Base-by-base conservation (phyloP, 2,797 vertebrate genomes). In the Enteromius trimaculatus region DNA sequence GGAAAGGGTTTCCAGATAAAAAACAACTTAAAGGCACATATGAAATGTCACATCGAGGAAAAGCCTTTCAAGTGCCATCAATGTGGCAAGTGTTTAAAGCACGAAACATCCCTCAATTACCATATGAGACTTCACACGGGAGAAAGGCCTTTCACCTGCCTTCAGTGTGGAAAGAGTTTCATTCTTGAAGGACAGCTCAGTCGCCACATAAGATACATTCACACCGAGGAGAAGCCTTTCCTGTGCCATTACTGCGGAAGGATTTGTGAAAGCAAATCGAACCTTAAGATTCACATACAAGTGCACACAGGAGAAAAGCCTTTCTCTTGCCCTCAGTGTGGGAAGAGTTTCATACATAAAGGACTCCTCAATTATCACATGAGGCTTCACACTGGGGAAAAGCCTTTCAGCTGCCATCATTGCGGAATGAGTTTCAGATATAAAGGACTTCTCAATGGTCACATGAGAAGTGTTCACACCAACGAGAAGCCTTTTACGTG, bases 61-160 rank as follows among this genome's bases (percentile, higher is more conserved):
- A 76, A 76, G 34, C 74, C 74, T 23, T 76, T 60, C 74, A 76
- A 76, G 34, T 76, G 74, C 53, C 31, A 76, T 39, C 74, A 76
- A 6, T 76, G 74, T 76, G 74, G 74, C 39, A 76, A 55, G 74
- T 55, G 74, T 76, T n/a, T 76, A 34, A 74, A 74, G 34, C 70
- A 74, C 11, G 70, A 53, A 74, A 74, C 70, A 21, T 74, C 70
- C 70, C 70, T 74, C 6, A 74, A 74, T 31, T 74, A 74, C 29
- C 70, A 74, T 47, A 74, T 74, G 70, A 34, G 70, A 34, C 70
- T 74, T 74, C 70, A 74, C 47, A 74, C 70, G 34, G 70, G 70
- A 74, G 70, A 74, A 49, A 74, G 70, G 70, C 70, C 70, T 74
- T 74, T 53, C 26, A 53, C 70, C 70, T 74, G 70, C 47, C 47